phyloP scores from a whole-genome alignment of 2,113 vertebrate species.

The Sinocyclocheilus anophthalmus region DNA sequence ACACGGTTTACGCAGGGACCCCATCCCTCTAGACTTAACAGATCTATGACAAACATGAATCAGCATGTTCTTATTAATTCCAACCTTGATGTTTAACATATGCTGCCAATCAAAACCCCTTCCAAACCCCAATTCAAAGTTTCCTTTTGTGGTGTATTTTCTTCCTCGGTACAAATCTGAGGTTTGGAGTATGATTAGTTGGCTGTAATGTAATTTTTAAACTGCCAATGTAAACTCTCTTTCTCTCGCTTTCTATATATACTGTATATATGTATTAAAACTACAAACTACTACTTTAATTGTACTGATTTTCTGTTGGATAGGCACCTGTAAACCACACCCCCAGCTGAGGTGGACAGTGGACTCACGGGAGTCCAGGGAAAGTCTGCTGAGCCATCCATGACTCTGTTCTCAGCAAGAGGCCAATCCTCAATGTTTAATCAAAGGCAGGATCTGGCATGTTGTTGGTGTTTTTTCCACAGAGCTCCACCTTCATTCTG shows the following conservation, averaged over 20 bases:
- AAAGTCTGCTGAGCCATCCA: slow-evolving; percentile 8
- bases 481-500: slow-evolving; percentile 47
- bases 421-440: slow-evolving; percentile 66
- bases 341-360: not conserved
- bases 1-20: slow-evolving; percentile 55
- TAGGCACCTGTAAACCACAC: not conserved
- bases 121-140: slow-evolving; percentile 43
- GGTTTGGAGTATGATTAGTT: slow-evolving; percentile 4
- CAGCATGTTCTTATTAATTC: slow-evolving; percentile 65
- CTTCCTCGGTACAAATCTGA: slow-evolving; percentile 14
- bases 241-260: not conserved
- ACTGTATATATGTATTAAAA: not conserved
- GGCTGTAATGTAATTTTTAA: slow-evolving; percentile 24
- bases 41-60: slow-evolving; percentile 66
- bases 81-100: slow-evolving; percentile 61
- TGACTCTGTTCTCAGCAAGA: slow-evolving; percentile 56
- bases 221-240: slow-evolving; percentile 3
- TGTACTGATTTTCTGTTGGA: not conserved
- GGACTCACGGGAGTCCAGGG: slow-evolving; percentile 27
- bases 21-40: slow-evolving; percentile 58
- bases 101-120: slow-evolving; percentile 63
- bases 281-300: not conserved
- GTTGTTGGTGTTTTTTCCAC: slow-evolving; percentile 46
- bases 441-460: slow-evolving; percentile 63
- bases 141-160: slow-evolving; percentile 44